A percentile compares a stretch with the other conserved stretches of the same genome.
These are phyloP conservation scores for Enteromius trimaculatus DNA, from an alignment of 2,797 vertebrate genomes.

Conservation along the genomic window DNA sequence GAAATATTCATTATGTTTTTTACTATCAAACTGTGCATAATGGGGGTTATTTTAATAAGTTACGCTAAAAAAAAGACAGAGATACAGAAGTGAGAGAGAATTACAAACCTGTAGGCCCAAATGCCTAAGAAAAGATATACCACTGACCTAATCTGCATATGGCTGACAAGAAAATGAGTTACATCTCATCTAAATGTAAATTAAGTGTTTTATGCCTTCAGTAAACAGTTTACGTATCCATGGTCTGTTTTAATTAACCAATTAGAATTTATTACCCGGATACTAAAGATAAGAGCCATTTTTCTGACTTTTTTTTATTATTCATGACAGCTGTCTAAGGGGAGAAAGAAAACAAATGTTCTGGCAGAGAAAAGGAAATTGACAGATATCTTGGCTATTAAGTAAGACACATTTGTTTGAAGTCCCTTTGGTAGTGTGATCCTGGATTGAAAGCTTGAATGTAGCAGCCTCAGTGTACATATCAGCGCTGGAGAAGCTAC, in stretches of 20 bases:
- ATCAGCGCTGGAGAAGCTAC: not conserved
- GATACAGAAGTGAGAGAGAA: constrained; percentile 38
- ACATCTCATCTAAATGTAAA: constrained; percentile 83
- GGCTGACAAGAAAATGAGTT: constrained; percentile 77
- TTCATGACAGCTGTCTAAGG: constrained; percentile 58
- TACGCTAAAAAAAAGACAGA: constrained; percentile 47
- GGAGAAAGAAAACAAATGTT: constrained; percentile 24
- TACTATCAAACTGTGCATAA: constrained; percentile 62
- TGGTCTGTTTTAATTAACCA: constrained; percentile 77
- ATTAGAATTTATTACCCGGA: constrained; percentile 73
- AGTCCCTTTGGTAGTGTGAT: constrained; percentile 58
- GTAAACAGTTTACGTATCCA: constrained; percentile 78
- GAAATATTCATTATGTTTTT: constrained; percentile 66
- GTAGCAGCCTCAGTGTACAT: not conserved
- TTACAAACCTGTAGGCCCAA: constrained; percentile 67
- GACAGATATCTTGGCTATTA: constrained; percentile 62
- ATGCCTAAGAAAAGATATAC: constrained; percentile 71
- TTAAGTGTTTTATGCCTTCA: constrained; percentile 77
- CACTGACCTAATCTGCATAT: constrained; percentile 74
- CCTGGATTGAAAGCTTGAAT: constrained; percentile 56
- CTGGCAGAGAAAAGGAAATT: constrained; percentile 49
- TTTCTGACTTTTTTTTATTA: constrained; percentile 62
- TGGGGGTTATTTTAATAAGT: constrained; percentile 61
- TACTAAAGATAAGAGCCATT: constrained; percentile 67
- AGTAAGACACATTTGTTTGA: constrained; percentile 65